A percentile compares a stretch with the other conserved stretches of the same genome.
Conservation (phyloP, 2,888 invertebrate genomes). For the Harpalus rufipes region DNA sequence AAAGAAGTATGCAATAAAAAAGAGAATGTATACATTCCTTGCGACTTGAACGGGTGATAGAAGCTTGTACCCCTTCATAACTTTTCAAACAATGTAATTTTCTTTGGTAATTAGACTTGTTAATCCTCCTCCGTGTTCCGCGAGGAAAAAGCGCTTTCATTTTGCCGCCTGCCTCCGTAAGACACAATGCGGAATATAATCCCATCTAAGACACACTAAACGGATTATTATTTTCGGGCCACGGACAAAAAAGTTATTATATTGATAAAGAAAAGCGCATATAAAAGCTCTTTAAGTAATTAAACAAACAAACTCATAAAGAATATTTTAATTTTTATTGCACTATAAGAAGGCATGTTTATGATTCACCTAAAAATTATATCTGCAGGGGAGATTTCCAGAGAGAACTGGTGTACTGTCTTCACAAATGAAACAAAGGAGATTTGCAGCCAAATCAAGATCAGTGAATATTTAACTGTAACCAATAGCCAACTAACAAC, state of each 20-base stretch:
- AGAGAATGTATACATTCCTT: slow-evolving; percentile 53
- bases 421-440: slow-evolving; percentile 4
- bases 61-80: slow-evolving; percentile 58
- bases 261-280: slow-evolving; percentile 70
- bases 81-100: slow-evolving; percentile 64
- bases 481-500: slow-evolving; percentile 43
- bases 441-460: background rate
- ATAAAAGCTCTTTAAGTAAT: slow-evolving; percentile 71
- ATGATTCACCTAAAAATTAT: slow-evolving; percentile 67
- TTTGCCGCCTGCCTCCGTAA: slow-evolving; percentile 12
- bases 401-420: background rate
- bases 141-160: slow-evolving; percentile 51
- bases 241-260: slow-evolving; percentile 70
- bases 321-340: slow-evolving; percentile 68
- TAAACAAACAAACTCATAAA: slow-evolving; percentile 71
- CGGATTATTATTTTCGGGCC: slow-evolving; percentile 70
- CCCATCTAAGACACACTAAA: slow-evolving; percentile 69
- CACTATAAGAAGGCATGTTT: slow-evolving; percentile 70
- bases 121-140: slow-evolving; percentile 53
- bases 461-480: slow-evolving; percentile 27
- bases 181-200: slow-evolving; percentile 68
- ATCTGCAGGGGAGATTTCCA: slow-evolving; percentile 46
- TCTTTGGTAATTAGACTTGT: slow-evolving; percentile 64
- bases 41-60: slow-evolving; percentile 24
- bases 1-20: slow-evolving; percentile 46